phyloP scores from a whole-genome alignment of 2,113 vertebrate species.

The Collichthys lucidus region DNA sequence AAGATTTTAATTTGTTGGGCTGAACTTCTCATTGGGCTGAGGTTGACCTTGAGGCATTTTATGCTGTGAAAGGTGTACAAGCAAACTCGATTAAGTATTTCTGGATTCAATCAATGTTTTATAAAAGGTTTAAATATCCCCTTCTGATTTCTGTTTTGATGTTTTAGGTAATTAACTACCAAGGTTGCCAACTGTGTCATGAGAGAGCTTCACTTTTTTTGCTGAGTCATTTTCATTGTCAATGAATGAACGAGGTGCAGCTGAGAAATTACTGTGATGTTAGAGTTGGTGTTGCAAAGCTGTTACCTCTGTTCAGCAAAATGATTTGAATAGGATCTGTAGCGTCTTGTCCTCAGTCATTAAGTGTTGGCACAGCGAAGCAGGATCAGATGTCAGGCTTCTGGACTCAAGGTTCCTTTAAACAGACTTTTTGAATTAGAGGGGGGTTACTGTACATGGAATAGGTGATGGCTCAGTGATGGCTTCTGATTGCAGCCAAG shows the following conservation, averaged over 20 bases:
- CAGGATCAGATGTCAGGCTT: neutral
- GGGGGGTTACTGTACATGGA: neutral
- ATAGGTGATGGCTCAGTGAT: neutral
- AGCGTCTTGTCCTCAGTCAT: neutral
- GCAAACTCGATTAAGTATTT: conserved; percentile 29
- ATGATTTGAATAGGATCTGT: neutral
- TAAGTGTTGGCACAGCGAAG: neutral
- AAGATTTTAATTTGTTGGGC: conserved; percentile 43
- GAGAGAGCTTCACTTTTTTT: conserved; percentile 7
- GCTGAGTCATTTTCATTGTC: conserved; percentile 32
- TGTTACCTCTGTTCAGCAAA: conserved; percentile 2
- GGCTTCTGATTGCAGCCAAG: too few relatives aligned
- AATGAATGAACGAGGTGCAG: neutral
- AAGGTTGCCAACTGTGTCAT: neutral
- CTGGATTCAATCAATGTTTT: conserved; percentile 7
- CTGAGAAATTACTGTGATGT: conserved; percentile 11
- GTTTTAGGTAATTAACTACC: conserved; percentile 28
- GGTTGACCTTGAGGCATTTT: conserved; percentile 18
- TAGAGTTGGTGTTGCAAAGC: conserved; percentile 4
- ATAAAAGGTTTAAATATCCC: conserved; percentile 13
- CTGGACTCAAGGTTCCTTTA: neutral
- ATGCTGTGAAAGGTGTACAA: conserved; percentile 3
- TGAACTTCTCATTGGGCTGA: conserved; percentile 16
- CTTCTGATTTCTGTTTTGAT: neutral
- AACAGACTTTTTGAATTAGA: neutral